Percentiles rank a stretch among this genome's conserved stretches.
Evolutionary conservation across 2,113 vertebrate genomes (phyloP).

Genomic region (Hucho hucho): DNA sequence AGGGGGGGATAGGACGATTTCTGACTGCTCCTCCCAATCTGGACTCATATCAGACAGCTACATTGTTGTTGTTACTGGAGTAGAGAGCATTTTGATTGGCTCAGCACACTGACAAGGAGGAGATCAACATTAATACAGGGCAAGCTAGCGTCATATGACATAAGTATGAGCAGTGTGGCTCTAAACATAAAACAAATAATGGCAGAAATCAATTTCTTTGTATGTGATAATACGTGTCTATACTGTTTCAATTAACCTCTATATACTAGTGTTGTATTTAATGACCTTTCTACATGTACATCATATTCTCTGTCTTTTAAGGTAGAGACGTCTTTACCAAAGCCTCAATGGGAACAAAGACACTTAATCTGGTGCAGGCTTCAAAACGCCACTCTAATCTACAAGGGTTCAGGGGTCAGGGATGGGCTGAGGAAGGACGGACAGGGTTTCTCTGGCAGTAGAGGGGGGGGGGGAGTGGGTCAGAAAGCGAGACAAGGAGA

Average conservation of each 20-base stretch:
- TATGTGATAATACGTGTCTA: no score
- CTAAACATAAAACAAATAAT: no score
- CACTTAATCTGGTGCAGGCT: conserved; percentile 51
- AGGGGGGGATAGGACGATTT: background rate
- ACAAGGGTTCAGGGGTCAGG: conserved; percentile 36
- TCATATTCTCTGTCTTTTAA: background rate
- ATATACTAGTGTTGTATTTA: no score
- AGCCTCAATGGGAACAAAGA: conserved; percentile 5
- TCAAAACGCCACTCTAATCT: conserved; percentile 54
- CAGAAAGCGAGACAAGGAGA: no score
- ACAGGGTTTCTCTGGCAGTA: conserved; percentile 33
- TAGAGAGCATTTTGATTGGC: background rate
- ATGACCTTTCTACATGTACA: background rate
- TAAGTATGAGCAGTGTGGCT: background rate
- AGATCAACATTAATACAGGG: background rate
- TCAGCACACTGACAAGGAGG: background rate
- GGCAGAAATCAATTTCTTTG: no score
- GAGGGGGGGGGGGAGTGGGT: background rate
- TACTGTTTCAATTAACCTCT: no score
- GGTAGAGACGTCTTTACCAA: background rate
- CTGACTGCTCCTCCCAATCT: background rate
- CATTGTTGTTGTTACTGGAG: background rate
- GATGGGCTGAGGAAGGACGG: conserved; percentile 33
- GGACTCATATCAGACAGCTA: background rate
- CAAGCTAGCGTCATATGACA: background rate